Evolutionary conservation across 2,113 vertebrate species (phyloP).

Genomic region (Andinoacara biseriatus): DNA sequence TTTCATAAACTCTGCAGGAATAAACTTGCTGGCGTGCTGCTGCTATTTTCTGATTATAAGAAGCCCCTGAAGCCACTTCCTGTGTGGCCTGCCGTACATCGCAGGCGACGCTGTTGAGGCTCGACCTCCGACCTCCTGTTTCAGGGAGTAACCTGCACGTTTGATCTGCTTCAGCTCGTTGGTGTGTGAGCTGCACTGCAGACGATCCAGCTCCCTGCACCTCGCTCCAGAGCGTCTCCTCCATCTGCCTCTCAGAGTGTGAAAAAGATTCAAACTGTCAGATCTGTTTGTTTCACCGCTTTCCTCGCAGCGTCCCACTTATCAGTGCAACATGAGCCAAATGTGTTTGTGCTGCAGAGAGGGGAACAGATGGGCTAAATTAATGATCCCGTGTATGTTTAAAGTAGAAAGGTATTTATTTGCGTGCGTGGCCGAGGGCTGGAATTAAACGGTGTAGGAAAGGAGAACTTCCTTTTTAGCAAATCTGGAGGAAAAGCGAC

Average conservation of each 20-base stretch:
- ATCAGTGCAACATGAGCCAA: conserved; percentile 80
- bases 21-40: not conserved
- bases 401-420: conserved; percentile 88
- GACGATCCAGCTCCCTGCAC: not conserved
- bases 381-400: conserved; percentile 87
- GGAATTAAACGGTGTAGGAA: conserved; percentile 67
- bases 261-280: conserved; percentile 37
- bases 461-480: conserved; percentile 70
- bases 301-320: conserved; percentile 75
- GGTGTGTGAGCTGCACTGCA: not conserved
- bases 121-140: not conserved
- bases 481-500: conserved; percentile 61
- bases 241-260: conserved; percentile 5
- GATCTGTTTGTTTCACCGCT: conserved; percentile 41
- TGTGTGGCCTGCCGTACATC: not conserved
- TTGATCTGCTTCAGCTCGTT: not conserved
- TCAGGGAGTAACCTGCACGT: not conserved
- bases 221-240: not conserved
- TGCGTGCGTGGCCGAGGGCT: conserved; percentile 84
- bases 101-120: not conserved
- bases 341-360: conserved; percentile 81
- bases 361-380: conserved; percentile 89
- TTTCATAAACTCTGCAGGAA: no score
- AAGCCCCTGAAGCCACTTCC: not conserved
- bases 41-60: not conserved